Base-by-base conservation (phyloP, 2,888 invertebrate species). In the Trissoscelio sp. region DNA sequence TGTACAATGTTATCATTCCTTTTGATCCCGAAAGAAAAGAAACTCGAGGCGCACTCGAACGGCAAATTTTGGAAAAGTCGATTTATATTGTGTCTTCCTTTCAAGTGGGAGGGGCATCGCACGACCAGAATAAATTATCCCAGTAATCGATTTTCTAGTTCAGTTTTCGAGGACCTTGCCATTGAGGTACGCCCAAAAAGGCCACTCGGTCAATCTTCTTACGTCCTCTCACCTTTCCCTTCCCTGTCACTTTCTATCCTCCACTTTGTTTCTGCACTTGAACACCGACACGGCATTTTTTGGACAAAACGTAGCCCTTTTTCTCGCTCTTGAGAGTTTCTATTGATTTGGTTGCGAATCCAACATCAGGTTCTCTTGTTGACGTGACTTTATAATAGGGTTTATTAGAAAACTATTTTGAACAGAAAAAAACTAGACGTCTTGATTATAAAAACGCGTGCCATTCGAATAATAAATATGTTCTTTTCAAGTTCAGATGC, bases 61-160 rank as follows among this genome's bases (percentile, higher is more conserved):
- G 42, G 20, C 37, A 51, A 81, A 72, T 28, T 64, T 77, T 11
- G 44, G 67, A 72, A 81, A 75, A 70, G 66, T 44, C 66, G 72
- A 64, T 64, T 64, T 51, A 51, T 44, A 69, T 75, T 70, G 64
- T 75, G 55, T 24, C 62, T 5, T 11, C 55, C 42, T 74, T 44
- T 7, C n/a, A n/a, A 11, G 58, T 70, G 31, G 72, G 72, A 53
- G 77, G 77, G 12, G 74, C 79, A 79, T 37, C 48, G 31, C 28
- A 22, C 74, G 64, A 60, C 12, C 53, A 53, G 78, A 64, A 79
- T 82, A 82, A 79, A 82, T 82, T 82, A 82, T 78, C 42, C 70
- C 55, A 22, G 70, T 79, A 74, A 82, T 79, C 81, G 81, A 81
- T 82, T 82, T 82, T 69, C 77, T 72, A 77, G 81, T 77, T 81